Evolutionary conservation across 2,888 invertebrate species (phyloP).

Genomic region (Orchesellides sinensis): DNA sequence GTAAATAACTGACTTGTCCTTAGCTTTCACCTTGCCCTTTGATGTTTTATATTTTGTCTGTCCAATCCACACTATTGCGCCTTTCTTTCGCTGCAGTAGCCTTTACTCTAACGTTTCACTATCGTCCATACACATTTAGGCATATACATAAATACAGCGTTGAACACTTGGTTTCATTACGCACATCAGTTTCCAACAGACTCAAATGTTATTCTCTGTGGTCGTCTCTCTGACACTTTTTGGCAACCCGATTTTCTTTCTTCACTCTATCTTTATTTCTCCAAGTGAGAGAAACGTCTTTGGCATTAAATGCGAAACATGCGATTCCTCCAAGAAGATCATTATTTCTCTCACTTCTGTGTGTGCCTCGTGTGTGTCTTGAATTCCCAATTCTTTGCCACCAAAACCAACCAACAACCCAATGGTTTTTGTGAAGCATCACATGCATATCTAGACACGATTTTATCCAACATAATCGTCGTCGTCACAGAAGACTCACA

Average conservation of each 20-base stretch:
- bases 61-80: too few relatives aligned
- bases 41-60: too few relatives aligned
- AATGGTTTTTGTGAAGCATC: background rate
- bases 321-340: conserved; percentile 40
- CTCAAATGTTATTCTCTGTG: conserved; percentile 41
- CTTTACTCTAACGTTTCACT: too few relatives aligned
- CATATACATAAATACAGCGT: too few relatives aligned
- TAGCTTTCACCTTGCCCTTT: too few relatives aligned
- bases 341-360: conserved; percentile 42
- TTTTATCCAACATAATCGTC: conserved; percentile 6
- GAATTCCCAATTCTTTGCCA: conserved; percentile 49
- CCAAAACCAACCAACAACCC: conserved; percentile 4
- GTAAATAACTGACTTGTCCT: too few relatives aligned
- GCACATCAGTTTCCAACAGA: conserved; percentile 40
- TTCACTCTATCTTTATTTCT: conserved; percentile 27
- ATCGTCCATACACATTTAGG: too few relatives aligned
- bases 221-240: conserved; percentile 48
- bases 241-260: conserved; percentile 10
- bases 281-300: conserved; percentile 25
- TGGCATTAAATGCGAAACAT: conserved; percentile 25
- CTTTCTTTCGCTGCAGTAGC: too few relatives aligned
- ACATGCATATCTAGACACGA: conserved; percentile 13
- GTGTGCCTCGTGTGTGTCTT: conserved; percentile 48
- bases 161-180: too few relatives aligned
- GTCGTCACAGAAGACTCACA: too few relatives aligned